Conservation (phyloP, 2,888 invertebrate species). For the Orgyia antiqua region DNA sequence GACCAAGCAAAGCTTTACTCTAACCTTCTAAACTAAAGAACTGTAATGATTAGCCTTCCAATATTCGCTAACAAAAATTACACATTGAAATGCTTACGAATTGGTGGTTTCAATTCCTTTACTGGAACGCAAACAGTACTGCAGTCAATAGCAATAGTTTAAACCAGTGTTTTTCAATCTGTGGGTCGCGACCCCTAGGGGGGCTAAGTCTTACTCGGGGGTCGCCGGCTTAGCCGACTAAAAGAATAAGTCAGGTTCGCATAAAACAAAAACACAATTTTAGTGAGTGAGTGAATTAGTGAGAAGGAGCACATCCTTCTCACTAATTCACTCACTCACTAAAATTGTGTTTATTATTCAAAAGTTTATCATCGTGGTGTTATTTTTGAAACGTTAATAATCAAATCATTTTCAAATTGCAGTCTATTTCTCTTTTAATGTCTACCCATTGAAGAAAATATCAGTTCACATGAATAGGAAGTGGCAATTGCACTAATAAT, state of each 20-base stretch:
- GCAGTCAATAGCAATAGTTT: no score
- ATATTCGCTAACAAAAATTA: no score
- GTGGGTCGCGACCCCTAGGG: no score
- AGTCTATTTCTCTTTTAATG: slow-evolving; percentile 30
- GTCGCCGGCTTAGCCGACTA: not conserved
- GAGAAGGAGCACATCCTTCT: no score
- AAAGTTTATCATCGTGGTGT: slow-evolving; percentile 3
- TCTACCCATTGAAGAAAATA: no score
- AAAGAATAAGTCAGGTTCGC: not conserved
- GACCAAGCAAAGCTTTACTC: no score
- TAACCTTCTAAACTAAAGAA: no score
- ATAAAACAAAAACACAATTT: not conserved
- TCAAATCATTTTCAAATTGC: not conserved
- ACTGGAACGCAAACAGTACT: no score
- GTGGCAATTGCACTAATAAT: slow-evolving; percentile 25
- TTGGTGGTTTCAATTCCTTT: no score
- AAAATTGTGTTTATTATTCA: slow-evolving; percentile 3
- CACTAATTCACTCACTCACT: no score
- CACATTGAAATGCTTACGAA: no score
- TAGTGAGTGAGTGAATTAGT: not conserved
- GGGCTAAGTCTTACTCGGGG: not conserved
- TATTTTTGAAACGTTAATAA: slow-evolving; percentile 2
- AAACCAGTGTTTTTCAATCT: slow-evolving; percentile 3
- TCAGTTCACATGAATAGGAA: slow-evolving; percentile 20
- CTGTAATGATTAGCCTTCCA: no score